phyloP scores from a whole-genome alignment of 1,140 invertebrate species.

The Drosophila ogumai region DNA sequence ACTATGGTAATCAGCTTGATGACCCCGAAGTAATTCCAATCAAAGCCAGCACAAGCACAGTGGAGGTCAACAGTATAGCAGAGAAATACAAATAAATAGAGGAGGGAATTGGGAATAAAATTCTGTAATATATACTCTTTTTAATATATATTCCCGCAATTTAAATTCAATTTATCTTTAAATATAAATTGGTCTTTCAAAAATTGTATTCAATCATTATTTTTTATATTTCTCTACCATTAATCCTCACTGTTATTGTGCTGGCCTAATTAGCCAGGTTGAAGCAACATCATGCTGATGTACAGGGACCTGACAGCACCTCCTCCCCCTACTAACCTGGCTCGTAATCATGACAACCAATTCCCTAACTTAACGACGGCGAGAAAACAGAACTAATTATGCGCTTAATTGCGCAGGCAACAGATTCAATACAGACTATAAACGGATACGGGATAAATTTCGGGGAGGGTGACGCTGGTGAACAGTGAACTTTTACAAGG shows the following conservation, averaged over 20 bases:
- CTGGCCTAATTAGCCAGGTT: slow-evolving; percentile 29
- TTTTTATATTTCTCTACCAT: background rate
- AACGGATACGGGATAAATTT: slow-evolving; percentile 10
- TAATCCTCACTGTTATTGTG: background rate
- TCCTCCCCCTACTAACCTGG: background rate
- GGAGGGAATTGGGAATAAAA: background rate
- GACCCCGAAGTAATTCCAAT: slow-evolving; percentile 45
- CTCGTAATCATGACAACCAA: slow-evolving; percentile 23
- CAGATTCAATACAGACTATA: slow-evolving; percentile 9
- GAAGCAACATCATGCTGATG: slow-evolving; percentile 11
- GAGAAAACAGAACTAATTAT: slow-evolving; percentile 46
- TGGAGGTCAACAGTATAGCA: background rate
- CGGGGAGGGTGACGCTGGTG: background rate
- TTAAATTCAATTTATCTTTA: background rate
- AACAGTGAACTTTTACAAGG: slow-evolving; percentile 3
- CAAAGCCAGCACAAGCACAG: slow-evolving; percentile 30
- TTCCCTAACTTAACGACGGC: slow-evolving; percentile 13
- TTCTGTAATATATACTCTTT: too few relatives aligned
- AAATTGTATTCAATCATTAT: background rate
- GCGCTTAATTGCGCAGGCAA: slow-evolving; percentile 48
- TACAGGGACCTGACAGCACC: slow-evolving; percentile 2
- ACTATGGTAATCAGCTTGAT: slow-evolving; percentile 39
- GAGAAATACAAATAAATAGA: background rate
- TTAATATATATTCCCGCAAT: too few relatives aligned
- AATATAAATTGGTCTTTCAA: background rate